Evolutionary conservation across 2,113 vertebrate species (phyloP), one percentile per base, ranked within the genome.

Genomic region (Nerophis lumbriciformis): DNA sequence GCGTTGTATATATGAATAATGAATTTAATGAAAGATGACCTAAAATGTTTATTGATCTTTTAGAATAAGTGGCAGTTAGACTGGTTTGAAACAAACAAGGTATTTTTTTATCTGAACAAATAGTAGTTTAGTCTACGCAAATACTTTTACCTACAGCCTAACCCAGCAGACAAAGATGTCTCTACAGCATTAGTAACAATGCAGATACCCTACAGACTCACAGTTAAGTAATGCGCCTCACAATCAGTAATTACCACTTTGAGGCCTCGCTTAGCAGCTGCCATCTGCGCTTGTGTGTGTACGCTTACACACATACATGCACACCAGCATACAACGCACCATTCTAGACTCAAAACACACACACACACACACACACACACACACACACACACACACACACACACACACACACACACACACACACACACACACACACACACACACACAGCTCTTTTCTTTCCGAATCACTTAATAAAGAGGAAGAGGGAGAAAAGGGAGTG

Each of bases 201-300:
- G 67, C 71, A 78, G 78, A 78, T 55, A 81, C 66, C 77, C 76
- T 83, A 80, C 77, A 81, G 84, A 78, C 75, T 79, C 84, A 80
- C 85, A 88, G 87, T 90, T 90, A 88, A 89, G 81, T 85, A 90
- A 87, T 77, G 83, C 73, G 66, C 79, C 79, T 85, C 83, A 84
- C 77, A 81, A 77, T 84, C 77, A 44, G 87, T 89, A 90, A 89
- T 90, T 89, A 90, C 87, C 79, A 83, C 77, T 81, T 72, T 28
- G 77, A 82, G 74, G 76, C 83, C 84, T 83, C 77, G 82, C 80
- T 82, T 80, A 87, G 82, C 85, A 87, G 87, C 85, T 87, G 90
- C 87, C 85, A 88, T 88, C 88, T 88, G 88, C 68, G 77, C 83
- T 61, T 63, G 76, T 68, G 63, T 64, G 60, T 28, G 54, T 48